Percentiles rank a stretch among this genome's conserved stretches.
These are phyloP conservation scores for Rambutsinella grinnellia DNA, from an alignment of 2,888 invertebrate genomes.

Conservation along the genomic window DNA sequence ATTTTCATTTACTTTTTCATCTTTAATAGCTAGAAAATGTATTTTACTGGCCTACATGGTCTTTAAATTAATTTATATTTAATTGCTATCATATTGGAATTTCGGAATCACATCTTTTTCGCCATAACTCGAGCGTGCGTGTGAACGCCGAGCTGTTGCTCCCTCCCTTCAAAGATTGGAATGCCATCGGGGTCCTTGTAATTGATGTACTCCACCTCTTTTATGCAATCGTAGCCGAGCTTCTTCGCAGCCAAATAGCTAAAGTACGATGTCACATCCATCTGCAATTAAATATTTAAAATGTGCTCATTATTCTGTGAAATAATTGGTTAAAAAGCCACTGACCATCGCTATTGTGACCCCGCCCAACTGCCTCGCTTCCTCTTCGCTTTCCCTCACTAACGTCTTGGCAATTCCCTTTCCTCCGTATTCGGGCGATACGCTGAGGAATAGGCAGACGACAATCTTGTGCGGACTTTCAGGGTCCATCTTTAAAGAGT, in stretches of 20 bases:
- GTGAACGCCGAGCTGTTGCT: constrained; percentile 43
- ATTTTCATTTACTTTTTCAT: too few relatives aligned
- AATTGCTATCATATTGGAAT: too few relatives aligned
- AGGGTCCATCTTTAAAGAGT: constrained; percentile 14
- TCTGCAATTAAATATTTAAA: constrained; percentile 1
- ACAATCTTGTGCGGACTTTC: constrained; percentile 34
- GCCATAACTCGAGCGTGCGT: constrained; percentile 44
- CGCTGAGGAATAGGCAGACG: constrained; percentile 41
- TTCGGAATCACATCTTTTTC: constrained; percentile 26
- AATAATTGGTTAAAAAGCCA: not conserved
- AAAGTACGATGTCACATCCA: constrained; percentile 34
- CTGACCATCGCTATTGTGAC: constrained; percentile 46
- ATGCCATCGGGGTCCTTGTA: constrained; percentile 45
- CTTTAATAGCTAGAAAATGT: too few relatives aligned
- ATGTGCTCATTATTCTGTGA: not conserved
- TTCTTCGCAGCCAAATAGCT: constrained; percentile 42
- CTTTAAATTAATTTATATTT: too few relatives aligned
- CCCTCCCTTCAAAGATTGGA: constrained; percentile 40
- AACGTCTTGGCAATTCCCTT: constrained; percentile 45
- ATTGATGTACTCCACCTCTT: constrained; percentile 35
- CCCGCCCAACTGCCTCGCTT: constrained; percentile 29
- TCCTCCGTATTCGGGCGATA: constrained; percentile 27
- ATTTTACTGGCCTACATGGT: too few relatives aligned
- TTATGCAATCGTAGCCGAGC: constrained; percentile 38
- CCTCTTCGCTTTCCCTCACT: constrained; percentile 32